Evolutionary conservation across 1,140 invertebrate species (phyloP), one percentile per base, ranked within the genome.

Genomic region (Mycetomoellerius zeteki): DNA sequence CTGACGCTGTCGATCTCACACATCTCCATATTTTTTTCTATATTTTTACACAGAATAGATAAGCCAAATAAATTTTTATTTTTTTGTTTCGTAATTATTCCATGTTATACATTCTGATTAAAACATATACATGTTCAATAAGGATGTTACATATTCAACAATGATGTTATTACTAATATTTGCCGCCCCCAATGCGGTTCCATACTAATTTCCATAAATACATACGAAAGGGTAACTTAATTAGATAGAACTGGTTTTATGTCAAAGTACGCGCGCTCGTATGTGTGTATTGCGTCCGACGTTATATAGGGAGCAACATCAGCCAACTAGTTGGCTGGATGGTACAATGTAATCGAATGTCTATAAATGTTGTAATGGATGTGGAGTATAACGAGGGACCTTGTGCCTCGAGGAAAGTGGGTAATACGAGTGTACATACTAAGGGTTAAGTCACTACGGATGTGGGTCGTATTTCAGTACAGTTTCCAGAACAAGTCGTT

Each of bases 291-390:
- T 12, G 4, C 16, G 56, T 19, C 1, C 24, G 8, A 50, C 8
- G 6, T 75, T 58, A 47, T 71, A 81, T 30, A 1, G 56, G 1
- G 16, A 60, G 54, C 12, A 30, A 73, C 24, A 60, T 73, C 24
- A 21, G 24, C 37, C n/a, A 14, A 54, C 27, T 73, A 73, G 37
- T 50, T 60, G 54, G 64, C 50, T 14, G 47, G n/a, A n/a, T 12
- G 33, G 56, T 24, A 62, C 80, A 75, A 75, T 33, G 54, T 84
- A 84, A 50, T 75, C 24, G 80, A 84, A 84, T 3, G 54, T 54
- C 69, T 84, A 75, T 84, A 84, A 84, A 75, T 84, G 80, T 84
- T 84, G 54, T 75, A 84, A 84, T 84, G 54, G 69, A 84, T 43
- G 14, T 84, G 56, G 54, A 12, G 2, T 62, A 50, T 84, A 84